Conservation (phyloP, 2,888 invertebrate species). For the Napeogenes sylphis region DNA sequence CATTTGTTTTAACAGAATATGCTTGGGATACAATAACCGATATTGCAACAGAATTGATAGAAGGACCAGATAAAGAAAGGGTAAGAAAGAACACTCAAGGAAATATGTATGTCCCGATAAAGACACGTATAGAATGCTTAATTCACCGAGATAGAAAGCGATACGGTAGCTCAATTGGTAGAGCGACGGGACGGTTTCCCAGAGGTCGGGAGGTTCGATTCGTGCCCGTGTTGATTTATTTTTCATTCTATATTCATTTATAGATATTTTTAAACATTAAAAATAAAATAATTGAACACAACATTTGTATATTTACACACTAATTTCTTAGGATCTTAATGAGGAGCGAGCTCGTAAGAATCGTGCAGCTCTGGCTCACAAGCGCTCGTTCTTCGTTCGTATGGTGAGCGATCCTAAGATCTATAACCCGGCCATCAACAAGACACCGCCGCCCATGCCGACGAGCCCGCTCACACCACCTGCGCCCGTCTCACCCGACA, state of each 20-base stretch:
- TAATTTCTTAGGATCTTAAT: conserved; percentile 79
- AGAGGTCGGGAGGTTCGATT: no score
- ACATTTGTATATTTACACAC: background rate
- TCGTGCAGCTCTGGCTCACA: conserved; percentile 90
- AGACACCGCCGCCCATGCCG: conserved; percentile 81
- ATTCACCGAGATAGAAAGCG: no score
- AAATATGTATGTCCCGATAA: no score
- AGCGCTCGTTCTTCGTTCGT: conserved; percentile 96
- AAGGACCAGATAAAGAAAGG: conserved; percentile 81
- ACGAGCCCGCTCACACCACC: conserved; percentile 75
- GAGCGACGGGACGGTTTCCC: no score
- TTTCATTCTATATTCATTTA: no score
- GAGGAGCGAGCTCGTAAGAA: conserved; percentile 85
- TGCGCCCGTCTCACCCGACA: conserved; percentile 58
- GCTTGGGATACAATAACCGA: conserved; percentile 92
- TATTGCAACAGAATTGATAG: conserved; percentile 87
- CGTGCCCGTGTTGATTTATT: no score
- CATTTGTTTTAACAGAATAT: conserved; percentile 72
- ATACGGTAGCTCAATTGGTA: no score
- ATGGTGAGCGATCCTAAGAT: conserved; percentile 99
- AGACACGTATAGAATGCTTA: no score
- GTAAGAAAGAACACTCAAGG: conserved; percentile 47
- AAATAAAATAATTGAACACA: background rate
- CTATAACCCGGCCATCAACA: conserved; percentile 93
- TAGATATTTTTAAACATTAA: no score